Evolutionary conservation across 37 sponge, comb jelly and placozoan genomes (phyloP).

Genomic region (Amphimedon queenslandica): DNA sequence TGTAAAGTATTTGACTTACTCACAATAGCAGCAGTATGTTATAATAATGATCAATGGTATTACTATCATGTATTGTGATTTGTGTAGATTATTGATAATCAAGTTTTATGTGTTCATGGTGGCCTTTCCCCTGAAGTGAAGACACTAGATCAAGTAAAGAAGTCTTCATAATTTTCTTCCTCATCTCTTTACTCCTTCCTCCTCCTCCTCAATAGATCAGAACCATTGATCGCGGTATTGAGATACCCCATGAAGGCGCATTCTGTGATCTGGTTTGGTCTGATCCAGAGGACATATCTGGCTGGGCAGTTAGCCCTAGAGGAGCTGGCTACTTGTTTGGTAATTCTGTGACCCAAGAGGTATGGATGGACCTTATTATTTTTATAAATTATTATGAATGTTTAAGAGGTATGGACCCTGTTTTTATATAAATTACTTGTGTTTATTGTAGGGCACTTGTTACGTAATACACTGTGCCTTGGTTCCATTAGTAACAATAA

Average conservation of each 20-base stretch:
- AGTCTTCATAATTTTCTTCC: neutral
- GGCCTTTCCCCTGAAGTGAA: constrained; percentile 98
- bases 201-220: constrained; percentile 60
- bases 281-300: constrained; percentile 98
- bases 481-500: neutral
- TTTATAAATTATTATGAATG: neutral
- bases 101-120: constrained; percentile 97
- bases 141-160: constrained; percentile 92
- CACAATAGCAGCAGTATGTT: constrained; percentile 96
- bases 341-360: constrained; percentile 84
- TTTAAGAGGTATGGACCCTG: neutral
- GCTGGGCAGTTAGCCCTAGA: constrained; percentile 96
- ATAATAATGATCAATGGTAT: too few relatives aligned
- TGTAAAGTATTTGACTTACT: constrained; percentile 95
- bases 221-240: constrained; percentile 91
- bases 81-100: constrained; percentile 92
- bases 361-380: constrained; percentile 14
- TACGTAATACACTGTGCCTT: neutral
- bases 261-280: constrained; percentile 99
- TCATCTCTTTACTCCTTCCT: neutral
- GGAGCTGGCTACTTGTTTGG: constrained; percentile 99
- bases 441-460: neutral
- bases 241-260: constrained; percentile 98
- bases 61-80: neutral
- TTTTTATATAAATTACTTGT: neutral